phyloP scores from a whole-genome alignment of 2,888 invertebrate genomes.

The Luperina nickerlii region DNA sequence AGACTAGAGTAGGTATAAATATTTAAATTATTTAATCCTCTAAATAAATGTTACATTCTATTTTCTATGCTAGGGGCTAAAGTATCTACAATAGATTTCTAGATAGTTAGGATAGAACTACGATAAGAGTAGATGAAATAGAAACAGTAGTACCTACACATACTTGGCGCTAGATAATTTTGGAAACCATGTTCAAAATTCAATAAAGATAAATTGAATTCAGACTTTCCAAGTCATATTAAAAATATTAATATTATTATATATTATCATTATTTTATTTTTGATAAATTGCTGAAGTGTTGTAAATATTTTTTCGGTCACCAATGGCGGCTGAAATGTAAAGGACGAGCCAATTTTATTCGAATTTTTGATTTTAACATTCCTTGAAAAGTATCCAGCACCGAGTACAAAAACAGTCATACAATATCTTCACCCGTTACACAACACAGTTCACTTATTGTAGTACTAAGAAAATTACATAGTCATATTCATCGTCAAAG shows the following conservation, averaged over 20 bases:
- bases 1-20: conserved; percentile 49
- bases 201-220: background rate
- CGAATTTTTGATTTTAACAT: background rate
- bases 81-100: conserved; percentile 62
- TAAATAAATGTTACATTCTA: conserved; percentile 56
- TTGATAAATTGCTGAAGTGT: background rate
- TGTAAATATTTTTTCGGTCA: background rate
- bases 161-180: conserved; percentile 6
- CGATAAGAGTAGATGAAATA: conserved; percentile 51
- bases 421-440: conserved; percentile 45
- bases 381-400: conserved; percentile 16
- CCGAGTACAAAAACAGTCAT: conserved; percentile 47
- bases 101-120: conserved; percentile 60
- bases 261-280: background rate
- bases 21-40: conserved; percentile 41
- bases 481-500: conserved; percentile 76
- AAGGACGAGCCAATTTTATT: background rate
- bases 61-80: conserved; percentile 60
- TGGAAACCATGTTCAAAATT: background rate
- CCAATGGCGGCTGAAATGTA: background rate
- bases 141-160: conserved; percentile 43
- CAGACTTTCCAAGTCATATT: background rate
- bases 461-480: conserved; percentile 76
- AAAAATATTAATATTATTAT: too few species aligned
- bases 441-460: conserved; percentile 64